Evolutionary conservation across 2,888 invertebrate genomes (phyloP), one percentile per base, ranked within the genome.

Genomic region (Cheilosia vulpina): DNA sequence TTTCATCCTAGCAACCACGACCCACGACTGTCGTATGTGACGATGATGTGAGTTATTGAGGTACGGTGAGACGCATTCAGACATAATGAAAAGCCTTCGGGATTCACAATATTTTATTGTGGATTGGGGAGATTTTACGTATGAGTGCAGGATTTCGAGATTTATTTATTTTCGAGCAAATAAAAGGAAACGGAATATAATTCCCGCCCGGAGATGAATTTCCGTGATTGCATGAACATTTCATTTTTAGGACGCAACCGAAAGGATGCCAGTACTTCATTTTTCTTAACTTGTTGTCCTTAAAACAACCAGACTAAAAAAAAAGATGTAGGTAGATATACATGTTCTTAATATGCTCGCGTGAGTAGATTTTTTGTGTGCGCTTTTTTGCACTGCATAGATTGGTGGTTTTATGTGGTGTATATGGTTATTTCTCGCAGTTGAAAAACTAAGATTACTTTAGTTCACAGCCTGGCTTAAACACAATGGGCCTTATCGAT

Each of bases 151-250:
- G 76, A 69, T 79, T 79, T 84, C 47, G 27, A 53, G 80, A 72
- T 85, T 76, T 85, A 85, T 85, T 81, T 81, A 81, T 66, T 81
- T 81, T 72, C 55, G 76, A 72, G 85, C 71, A 71, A 77, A 81
- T 68, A 81, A 85, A 85, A 81, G 66, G 81, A 52, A 81, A 81
- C 76, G 71, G 57, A 85, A 85, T 77, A 78, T 76, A 76, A 85
- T 72, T 81, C 85, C 81, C 76, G 85, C 85, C 85, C 81, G 81
- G 85, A 85, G 85, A 85, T 85, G 85, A 85, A 75, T 81, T 81
- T 85, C 65, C 72, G 58, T 75, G 68, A 73, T 27, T 69, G 38
- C n/a, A 62, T 15, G 21, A 60, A 38, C 41, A 62, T 50, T 43
- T 62, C n/a, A 43, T 17, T 53, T 60, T 72, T 15, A 21, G 38